phyloP scores from a whole-genome alignment of 2,888 invertebrate species.

The Cyaniris semiargus region DNA sequence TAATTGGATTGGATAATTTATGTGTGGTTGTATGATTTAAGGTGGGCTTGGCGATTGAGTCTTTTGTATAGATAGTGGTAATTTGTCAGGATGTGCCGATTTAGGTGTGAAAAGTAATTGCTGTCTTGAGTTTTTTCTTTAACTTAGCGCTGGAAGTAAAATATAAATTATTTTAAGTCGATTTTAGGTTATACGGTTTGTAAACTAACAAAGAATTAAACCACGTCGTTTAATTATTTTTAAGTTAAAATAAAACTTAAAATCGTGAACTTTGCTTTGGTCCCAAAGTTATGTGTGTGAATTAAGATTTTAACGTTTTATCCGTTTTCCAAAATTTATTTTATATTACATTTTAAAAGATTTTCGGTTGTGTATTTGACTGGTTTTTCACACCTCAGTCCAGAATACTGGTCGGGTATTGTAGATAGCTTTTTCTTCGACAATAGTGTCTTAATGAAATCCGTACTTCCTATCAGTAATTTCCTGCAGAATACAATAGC shows the following conservation, averaged over 20 bases:
- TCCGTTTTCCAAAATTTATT: too few relatives aligned
- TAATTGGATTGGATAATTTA: slow-evolving; percentile 22
- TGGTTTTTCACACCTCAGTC: neutral
- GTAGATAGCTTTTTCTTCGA: neutral
- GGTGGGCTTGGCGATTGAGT: neutral
- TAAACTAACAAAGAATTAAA: too few relatives aligned
- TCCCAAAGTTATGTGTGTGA: too few relatives aligned
- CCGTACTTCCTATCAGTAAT: slow-evolving; percentile 18
- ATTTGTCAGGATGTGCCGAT: neutral
- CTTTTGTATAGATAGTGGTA: neutral
- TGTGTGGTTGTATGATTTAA: slow-evolving; percentile 5
- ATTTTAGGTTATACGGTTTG: too few relatives aligned
- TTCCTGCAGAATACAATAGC: neutral
- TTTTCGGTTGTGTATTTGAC: too few relatives aligned
- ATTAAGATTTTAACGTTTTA: too few relatives aligned
- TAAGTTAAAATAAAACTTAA: too few relatives aligned
- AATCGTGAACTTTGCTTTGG: too few relatives aligned
- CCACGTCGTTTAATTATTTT: too few relatives aligned
- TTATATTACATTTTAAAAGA: too few relatives aligned
- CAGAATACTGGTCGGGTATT: neutral
- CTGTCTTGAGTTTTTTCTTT: neutral
- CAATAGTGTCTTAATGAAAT: neutral
- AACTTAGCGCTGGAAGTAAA: neutral
- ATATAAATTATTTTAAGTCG: too few relatives aligned
- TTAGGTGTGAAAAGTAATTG: neutral